Conservation (phyloP, 2,113 vertebrate species). For the Galbula dea region DNA sequence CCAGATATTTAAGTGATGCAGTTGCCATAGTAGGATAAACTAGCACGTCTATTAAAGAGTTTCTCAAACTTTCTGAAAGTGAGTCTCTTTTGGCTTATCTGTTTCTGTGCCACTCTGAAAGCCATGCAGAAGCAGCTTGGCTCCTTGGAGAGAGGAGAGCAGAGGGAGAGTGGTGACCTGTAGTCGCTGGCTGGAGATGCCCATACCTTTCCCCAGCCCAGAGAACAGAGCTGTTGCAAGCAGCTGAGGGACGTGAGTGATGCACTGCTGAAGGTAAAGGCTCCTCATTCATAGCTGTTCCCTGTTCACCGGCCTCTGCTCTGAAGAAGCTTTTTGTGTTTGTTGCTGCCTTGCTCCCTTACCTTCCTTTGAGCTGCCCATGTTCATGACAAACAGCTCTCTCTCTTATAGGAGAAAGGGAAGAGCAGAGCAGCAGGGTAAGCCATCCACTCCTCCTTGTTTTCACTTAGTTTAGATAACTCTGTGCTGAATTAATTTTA, state of each 20-base stretch:
- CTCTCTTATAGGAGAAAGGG: neutral
- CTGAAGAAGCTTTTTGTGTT: neutral
- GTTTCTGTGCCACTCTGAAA: neutral
- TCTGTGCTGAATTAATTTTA: slow-evolving; percentile 1
- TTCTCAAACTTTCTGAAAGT: neutral
- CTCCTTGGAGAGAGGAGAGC: neutral
- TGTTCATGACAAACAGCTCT: neutral
- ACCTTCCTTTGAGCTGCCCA: neutral
- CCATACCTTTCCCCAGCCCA: neutral
- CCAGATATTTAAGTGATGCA: neutral
- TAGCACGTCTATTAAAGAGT: neutral
- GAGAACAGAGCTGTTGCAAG: neutral
- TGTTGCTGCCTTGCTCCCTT: neutral
- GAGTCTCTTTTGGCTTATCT: neutral
- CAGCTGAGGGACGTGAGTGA: rapidly evolving
- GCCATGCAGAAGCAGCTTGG: neutral
- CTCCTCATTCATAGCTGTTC: neutral
- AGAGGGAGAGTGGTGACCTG: neutral
- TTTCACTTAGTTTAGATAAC: neutral
- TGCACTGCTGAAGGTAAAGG: neutral
- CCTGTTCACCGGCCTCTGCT: neutral
- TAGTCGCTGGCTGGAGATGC: neutral
- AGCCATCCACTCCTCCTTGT: neutral
- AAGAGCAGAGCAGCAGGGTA: neutral
- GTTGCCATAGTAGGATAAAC: neutral